phyloP scores from a whole-genome alignment of 2,888 invertebrate genomes.

The Herminia tarsipennalis region DNA sequence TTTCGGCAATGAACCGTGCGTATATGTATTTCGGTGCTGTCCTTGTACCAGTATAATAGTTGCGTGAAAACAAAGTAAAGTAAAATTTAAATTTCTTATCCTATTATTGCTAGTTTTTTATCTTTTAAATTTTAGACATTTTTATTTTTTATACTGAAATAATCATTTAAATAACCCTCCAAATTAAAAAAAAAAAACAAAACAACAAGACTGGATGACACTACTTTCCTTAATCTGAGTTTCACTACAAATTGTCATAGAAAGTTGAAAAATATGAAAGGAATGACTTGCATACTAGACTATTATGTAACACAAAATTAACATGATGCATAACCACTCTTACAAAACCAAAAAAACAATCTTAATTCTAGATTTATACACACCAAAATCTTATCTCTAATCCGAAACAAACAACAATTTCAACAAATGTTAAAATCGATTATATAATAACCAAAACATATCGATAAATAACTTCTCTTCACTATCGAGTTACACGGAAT shows the following conservation, averaged over 20 bases:
- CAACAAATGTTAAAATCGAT: too few species aligned
- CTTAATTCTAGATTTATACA: too few species aligned
- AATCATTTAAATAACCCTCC: background rate
- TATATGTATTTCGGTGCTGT: too few species aligned
- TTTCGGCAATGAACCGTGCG: too few species aligned
- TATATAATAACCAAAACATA: constrained; percentile 2
- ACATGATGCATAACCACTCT: constrained; percentile 14
- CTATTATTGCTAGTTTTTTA: too few species aligned
- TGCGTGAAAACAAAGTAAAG: too few species aligned
- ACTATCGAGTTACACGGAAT: constrained; percentile 38
- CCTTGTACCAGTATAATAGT: too few species aligned
- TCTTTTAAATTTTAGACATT: too few species aligned
- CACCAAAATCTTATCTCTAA: too few species aligned
- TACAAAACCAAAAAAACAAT: background rate
- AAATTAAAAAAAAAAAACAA: background rate
- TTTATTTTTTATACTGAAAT: background rate
- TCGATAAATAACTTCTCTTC: constrained; percentile 23
- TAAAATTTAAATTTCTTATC: too few species aligned
- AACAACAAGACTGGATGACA: background rate
- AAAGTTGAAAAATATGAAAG: constrained; percentile 27
- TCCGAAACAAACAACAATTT: too few species aligned
- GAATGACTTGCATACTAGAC: constrained; percentile 26
- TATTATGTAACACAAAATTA: constrained; percentile 26
- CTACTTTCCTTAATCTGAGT: constrained; percentile 6
- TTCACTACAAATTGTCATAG: constrained; percentile 17